Percentiles rank a stretch among this genome's conserved stretches.
phyloP scores from a whole-genome alignment of 2,888 invertebrate species.

The Steinernema carpocapsae region DNA sequence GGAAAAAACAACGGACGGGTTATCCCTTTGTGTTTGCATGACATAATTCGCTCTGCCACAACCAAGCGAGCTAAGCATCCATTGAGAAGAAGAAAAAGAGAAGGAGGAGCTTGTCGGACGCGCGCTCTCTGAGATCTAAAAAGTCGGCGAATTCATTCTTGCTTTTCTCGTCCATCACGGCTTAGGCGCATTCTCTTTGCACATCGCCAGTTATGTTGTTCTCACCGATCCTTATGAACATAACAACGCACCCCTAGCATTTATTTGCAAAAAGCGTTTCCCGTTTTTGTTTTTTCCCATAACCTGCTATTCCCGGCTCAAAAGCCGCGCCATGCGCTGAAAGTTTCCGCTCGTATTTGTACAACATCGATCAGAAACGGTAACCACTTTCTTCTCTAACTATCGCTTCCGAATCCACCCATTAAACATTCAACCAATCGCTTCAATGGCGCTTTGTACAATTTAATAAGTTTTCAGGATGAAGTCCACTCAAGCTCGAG shows the following conservation, averaged over 20 bases:
- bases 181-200: conserved; percentile 35
- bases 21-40: conserved; percentile 10
- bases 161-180: conserved; percentile 35
- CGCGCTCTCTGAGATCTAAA: conserved; percentile 35
- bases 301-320: neutral
- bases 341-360: conserved; percentile 18
- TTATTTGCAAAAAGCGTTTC: neutral
- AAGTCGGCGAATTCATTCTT: conserved; percentile 34
- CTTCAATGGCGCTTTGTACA: conserved; percentile 33
- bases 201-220: conserved; percentile 35
- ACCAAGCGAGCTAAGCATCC: conserved; percentile 29
- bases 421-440: too few relatives aligned
- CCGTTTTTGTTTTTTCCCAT: neutral
- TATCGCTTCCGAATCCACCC: too few relatives aligned
- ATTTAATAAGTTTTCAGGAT: conserved; percentile 46
- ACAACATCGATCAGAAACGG: too few relatives aligned
- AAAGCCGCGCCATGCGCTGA: conserved; percentile 19
- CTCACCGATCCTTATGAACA: conserved; percentile 25
- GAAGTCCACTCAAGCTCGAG: conserved; percentile 40
- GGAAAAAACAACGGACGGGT: neutral
- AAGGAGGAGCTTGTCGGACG: conserved; percentile 21
- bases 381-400: too few relatives aligned
- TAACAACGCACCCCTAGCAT: conserved; percentile 9
- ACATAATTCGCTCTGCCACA: conserved; percentile 17
- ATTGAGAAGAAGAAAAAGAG: conserved; percentile 2